Evolutionary conservation across 2,113 vertebrate species (phyloP), one percentile per base, ranked within the genome.

Genomic region (Micronycteris hirsuta): DNA sequence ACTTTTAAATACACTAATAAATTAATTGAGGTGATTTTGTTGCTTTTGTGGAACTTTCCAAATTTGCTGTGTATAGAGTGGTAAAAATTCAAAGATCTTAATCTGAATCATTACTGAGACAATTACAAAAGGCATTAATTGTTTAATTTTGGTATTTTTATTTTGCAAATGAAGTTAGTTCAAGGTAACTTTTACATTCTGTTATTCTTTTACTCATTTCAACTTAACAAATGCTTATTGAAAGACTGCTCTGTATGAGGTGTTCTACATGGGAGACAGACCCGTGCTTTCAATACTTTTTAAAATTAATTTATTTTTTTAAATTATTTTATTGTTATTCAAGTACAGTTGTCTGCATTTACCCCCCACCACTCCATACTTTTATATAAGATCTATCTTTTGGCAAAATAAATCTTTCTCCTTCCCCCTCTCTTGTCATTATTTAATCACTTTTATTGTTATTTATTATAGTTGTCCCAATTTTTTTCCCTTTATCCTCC

Each of bases 121-220:
- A 93, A 74, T 86, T 76, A 49, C 24, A 61, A 93, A 73, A 86
- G 31, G 3, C 47, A 84, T 54, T 95, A 78, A 93, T 92, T 91
- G n/a, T 78, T 92, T 87, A 85, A 93, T 96, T 91, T 93, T 88
- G 45, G 65, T 87, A 58, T 88, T 63, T 85, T 49, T 67, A 86
- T 77, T 92, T 96, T 86, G 7, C 20, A 90, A 81, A 56, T 90
- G 10, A 90, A 65, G 26, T 81, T 87, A 82, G 5, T 81, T 92
- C 73, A 43, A 70, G 76, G 19, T 76, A 73, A n/a, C 9, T 76
- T 65, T 3, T 17, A 58, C 28, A 56, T 9, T 90, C 58, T 81
- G 13, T 22, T 96, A 5, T 93, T 70, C 3, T 91, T 91, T 73
- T 83, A 74, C 74, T 89, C 20, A 36, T 63, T 93, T 95, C 71